Percentiles rank a stretch among this genome's conserved stretches.
Conservation (phyloP, 1,140 invertebrate genomes). For the Drosophila pachea region DNA sequence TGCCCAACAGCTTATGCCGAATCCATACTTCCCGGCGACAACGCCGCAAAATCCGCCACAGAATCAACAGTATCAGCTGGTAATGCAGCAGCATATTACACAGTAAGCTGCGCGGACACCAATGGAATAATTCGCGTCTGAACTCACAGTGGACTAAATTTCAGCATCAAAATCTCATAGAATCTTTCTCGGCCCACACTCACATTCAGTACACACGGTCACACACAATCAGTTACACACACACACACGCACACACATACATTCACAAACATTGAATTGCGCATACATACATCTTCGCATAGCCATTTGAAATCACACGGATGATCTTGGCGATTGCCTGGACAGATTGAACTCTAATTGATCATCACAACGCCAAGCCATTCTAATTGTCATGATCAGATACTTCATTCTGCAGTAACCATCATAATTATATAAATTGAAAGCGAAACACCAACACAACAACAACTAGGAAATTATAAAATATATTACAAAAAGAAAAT, state of each 20-base stretch:
- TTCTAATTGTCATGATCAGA: conserved; percentile 25
- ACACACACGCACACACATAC: conserved; percentile 18
- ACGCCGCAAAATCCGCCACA: conserved; percentile 74
- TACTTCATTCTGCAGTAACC: conserved; percentile 34
- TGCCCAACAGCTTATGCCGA: conserved; percentile 72
- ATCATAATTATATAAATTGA: conserved; percentile 13
- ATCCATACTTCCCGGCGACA: conserved; percentile 61
- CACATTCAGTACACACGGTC: conserved; percentile 7
- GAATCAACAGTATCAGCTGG: conserved; percentile 66
- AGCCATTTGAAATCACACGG: conserved; percentile 15
- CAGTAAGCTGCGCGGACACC: conserved; percentile 57
- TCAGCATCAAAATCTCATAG: conserved; percentile 42
- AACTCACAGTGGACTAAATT: conserved; percentile 23
- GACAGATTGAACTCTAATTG: conserved; percentile 1
- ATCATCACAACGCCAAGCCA: conserved; percentile 24
- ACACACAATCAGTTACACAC: conserved; percentile 36
- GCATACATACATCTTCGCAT: conserved; percentile 6
- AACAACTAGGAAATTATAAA: conserved; percentile 75
- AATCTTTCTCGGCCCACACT: background rate
- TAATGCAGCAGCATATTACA: conserved; percentile 75
- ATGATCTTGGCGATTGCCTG: conserved; percentile 2
- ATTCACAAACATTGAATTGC: conserved; percentile 13
- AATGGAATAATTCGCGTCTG: conserved; percentile 17
- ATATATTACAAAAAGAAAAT: conserved; percentile 51
- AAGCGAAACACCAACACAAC: conserved; percentile 52